Evolutionary conservation across 2,888 invertebrate species (phyloP).

Genomic region (Microdon myrmicae): DNA sequence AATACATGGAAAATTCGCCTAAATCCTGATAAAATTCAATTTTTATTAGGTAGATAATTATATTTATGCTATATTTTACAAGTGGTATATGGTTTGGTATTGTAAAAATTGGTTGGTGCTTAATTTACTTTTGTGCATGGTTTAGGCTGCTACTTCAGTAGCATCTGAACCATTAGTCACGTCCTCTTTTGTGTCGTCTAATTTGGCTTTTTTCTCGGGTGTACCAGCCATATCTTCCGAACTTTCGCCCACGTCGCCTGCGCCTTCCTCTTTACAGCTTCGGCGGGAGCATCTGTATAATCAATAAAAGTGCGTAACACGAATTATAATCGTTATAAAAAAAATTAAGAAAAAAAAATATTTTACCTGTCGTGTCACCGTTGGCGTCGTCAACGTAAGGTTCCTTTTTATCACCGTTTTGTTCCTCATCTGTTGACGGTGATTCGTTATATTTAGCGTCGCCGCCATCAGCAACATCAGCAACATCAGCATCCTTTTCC

Average conservation of each 20-base stretch:
- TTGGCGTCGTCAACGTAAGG: constrained; percentile 58
- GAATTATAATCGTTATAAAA: too few species aligned
- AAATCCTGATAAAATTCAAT: too few species aligned
- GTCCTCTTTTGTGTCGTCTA: constrained; percentile 66
- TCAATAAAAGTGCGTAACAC: too few species aligned
- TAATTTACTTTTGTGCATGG: too few species aligned
- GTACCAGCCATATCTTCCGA: constrained; percentile 64
- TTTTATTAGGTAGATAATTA: too few species aligned
- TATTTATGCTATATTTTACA: too few species aligned
- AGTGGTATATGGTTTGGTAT: too few species aligned
- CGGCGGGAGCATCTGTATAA: constrained; percentile 61
- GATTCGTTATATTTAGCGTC: constrained; percentile 59
- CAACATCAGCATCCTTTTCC: constrained; percentile 52
- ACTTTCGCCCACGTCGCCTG: constrained; percentile 58
- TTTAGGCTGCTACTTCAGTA: constrained; percentile 67
- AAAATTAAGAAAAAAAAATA: too few species aligned
- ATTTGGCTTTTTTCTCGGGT: constrained; percentile 67
- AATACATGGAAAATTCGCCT: too few species aligned
- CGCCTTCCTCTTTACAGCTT: constrained; percentile 66
- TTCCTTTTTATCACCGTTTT: constrained; percentile 54
- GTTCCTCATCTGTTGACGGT: constrained; percentile 51
- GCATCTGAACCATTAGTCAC: constrained; percentile 66
- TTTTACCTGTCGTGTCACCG: constrained; percentile 66
- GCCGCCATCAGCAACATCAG: constrained; percentile 53
- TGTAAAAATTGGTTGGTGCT: too few species aligned